phyloP scores from a whole-genome alignment of 2,888 invertebrate species.

The Gastracanthus pulcherrimus region DNA sequence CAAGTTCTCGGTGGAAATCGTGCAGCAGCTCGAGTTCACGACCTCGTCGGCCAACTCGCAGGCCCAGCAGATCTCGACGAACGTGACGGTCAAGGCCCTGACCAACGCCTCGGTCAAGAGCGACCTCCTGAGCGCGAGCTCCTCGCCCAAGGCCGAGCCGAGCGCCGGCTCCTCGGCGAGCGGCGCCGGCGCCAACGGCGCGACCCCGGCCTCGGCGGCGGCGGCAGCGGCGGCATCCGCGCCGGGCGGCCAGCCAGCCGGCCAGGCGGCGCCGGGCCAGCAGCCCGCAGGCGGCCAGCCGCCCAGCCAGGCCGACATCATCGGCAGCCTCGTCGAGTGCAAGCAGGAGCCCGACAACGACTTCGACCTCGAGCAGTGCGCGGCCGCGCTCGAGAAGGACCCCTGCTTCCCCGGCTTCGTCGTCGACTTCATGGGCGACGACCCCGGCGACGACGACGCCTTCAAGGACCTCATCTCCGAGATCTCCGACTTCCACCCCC shows the following conservation, averaged over 20 bases:
- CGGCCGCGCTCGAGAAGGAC: slow-evolving; percentile 91
- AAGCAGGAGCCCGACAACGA: slow-evolving; percentile 91
- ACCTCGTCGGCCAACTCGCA: slow-evolving; percentile 92
- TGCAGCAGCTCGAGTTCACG: slow-evolving; percentile 93
- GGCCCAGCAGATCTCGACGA: slow-evolving; percentile 93
- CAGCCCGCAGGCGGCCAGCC: not conserved
- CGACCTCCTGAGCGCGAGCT: slow-evolving; percentile 77
- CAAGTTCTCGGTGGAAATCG: slow-evolving; percentile 95
- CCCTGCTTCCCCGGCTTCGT: slow-evolving; percentile 88
- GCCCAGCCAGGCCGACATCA: slow-evolving; percentile 71
- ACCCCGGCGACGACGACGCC: slow-evolving; percentile 88
- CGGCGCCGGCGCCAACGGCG: slow-evolving; percentile 53
- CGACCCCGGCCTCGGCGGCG: slow-evolving; percentile 75
- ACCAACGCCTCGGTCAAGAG: slow-evolving; percentile 85
- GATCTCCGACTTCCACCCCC: slow-evolving; percentile 88
- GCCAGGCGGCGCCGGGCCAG: slow-evolving; percentile 61
- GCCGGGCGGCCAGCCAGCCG: not conserved
- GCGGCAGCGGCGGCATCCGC: slow-evolving; percentile 71
- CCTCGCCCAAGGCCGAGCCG: slow-evolving; percentile 79
- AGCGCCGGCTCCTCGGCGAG: slow-evolving; percentile 70
- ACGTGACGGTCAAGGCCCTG: slow-evolving; percentile 92
- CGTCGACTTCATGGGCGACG: slow-evolving; percentile 90
- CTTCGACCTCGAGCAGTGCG: slow-evolving; percentile 91
- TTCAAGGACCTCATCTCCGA: slow-evolving; percentile 93
- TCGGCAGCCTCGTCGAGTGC: slow-evolving; percentile 87